Base-by-base conservation (phyloP, 2,888 invertebrate species). In the Phrixothrix hirtus region DNA sequence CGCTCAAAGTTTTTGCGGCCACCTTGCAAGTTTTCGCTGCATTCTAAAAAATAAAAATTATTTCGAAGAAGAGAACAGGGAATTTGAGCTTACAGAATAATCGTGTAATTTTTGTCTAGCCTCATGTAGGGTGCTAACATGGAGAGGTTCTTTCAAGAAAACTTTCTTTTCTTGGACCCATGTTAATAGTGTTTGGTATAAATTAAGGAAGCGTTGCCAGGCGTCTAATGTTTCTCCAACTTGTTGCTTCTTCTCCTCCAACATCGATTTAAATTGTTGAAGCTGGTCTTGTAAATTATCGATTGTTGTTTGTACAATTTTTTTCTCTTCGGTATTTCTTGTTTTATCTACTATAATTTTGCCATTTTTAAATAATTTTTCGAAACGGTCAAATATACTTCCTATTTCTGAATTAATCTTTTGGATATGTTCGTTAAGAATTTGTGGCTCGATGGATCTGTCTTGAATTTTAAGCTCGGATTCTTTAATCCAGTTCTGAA, bases 11-110 rank as follows among this genome's bases (percentile, higher is more conserved):
- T 76, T 92, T 92, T 60, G 87, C 86, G 71, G 89, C 89, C 68
- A 87, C 85, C 77, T 92, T 94, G 78, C 92, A 89, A 77, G 89
- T 89, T 78, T 93, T 93, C 60, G 91, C 88, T 71, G 90, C 90
- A 72, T 85, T 86, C 87, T 91, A 78, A 60, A 81, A 79, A 60
- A 64, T 57, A 65, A 54, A 60, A 16, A 7, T 42, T 21, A 7
- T 16, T 32, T 11, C 16, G 12, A 21, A 13, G 1, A 13, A 13
- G 3, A 5, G 13, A 32, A 12, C 13, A 32, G 9, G 32, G 3
- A 13, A 12, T 13, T 9, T 6, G 34, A 34, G 12, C 79, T 70
- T 80, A 91, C 91, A 78, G 87, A 85, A 78, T 93, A 94, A 75
- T 92, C 92, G 74, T 89, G 89, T 69, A 92, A 81, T 78, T 88